phyloP scores from a whole-genome alignment of 2,113 vertebrate genomes.

The Misgurnus mizolepis region DNA sequence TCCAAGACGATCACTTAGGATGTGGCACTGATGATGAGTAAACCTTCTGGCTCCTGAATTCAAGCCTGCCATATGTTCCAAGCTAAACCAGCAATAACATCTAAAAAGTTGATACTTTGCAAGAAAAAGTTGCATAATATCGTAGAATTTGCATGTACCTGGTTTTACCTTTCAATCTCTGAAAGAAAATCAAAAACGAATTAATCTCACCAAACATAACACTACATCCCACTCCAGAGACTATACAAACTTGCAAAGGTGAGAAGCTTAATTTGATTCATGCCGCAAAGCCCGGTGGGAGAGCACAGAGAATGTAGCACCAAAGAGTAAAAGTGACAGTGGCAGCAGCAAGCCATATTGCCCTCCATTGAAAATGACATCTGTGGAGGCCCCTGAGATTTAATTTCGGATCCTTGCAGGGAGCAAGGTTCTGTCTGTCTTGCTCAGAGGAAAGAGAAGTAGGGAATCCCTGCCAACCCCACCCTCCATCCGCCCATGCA shows the following conservation, averaged over 20 bases:
- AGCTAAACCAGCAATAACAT: neutral
- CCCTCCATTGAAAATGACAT: conserved; percentile 32
- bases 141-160: neutral
- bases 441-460: conserved; percentile 6
- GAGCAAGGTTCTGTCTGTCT: conserved; percentile 5
- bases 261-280: conserved; percentile 43
- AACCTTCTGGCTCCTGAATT: neutral
- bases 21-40: neutral
- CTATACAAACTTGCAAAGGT: conserved; percentile 22
- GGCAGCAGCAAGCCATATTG: conserved; percentile 42
- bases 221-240: neutral
- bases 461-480: conserved; percentile 26
- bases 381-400: conserved; percentile 36
- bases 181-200: conserved; percentile 9
- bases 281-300: conserved; percentile 38
- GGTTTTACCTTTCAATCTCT: neutral
- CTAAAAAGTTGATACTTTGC: no score
- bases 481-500: neutral
- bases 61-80: conserved; percentile 4
- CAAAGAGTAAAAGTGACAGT: conserved; percentile 40
- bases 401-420: conserved; percentile 20
- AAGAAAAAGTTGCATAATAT: neutral
- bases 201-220: conserved; percentile 10
- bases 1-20: conserved; percentile 1
- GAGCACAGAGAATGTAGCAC: conserved; percentile 15